Evolutionary conservation across 2,797 vertebrate genomes (phyloP), one percentile per base, ranked within the genome.

Genomic region (Anas bahamensis): DNA sequence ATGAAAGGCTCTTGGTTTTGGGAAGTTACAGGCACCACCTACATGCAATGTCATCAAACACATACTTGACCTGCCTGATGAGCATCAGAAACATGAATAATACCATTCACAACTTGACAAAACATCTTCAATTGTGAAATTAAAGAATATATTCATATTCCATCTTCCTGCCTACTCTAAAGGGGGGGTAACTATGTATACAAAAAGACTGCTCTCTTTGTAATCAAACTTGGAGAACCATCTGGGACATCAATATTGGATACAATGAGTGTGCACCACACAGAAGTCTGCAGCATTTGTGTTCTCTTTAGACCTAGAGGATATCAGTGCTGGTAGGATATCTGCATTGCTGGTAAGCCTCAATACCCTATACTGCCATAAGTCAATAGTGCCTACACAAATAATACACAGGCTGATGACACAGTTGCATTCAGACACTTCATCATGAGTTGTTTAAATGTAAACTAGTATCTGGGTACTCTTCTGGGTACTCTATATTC

Each of bases 1-100:
- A 46, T 53, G 35, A 63, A 5, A 69, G 21, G 17, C 12, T 7
- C 29, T 19, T 28, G 13, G 41, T 59, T 59, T 41, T 41, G 29
- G 18, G 39, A 75, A 81, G 39, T 31, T 13, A 64, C 44, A 71
- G 44, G 39, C 29, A 50, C 23, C 48, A 14, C 7, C 24, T 50
- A 50, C 2, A 29, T 69, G 56, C 42, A 33, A 39, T 1, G 2
- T 57, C 68, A 78, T 33, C 23, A 17, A 26, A 24, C 0, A 0
- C 35, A 37, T 7, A 78, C 29, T 73, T 18, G 28, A 31, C 24
- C 46, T 41, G 39, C 24, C 80, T 35, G 33, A 53, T 23, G 33
- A 83, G 46, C 33, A 46, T 41, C 29, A 60, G 66, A 72, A 78
- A 78, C 46, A 18, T 5, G 10, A 66, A 19, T 19, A 83, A 39